Evolutionary conservation across 2,888 invertebrate species (phyloP), one percentile per base, ranked within the genome.

Genomic region (Penaeus monodon): DNA sequence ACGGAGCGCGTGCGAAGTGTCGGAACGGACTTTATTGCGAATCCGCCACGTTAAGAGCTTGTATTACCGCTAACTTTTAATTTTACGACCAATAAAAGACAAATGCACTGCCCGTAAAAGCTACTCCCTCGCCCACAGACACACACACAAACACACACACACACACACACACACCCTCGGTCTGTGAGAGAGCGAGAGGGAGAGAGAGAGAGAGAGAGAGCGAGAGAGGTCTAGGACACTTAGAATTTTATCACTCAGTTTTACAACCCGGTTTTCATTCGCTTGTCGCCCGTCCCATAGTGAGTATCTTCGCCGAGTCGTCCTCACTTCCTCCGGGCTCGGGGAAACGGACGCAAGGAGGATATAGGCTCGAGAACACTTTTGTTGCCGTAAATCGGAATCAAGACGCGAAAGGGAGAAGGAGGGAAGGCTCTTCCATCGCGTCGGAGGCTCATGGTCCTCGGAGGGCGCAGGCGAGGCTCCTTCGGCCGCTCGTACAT

Each of bases 81-180:
- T 88, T 88, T 88, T 88, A 88, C 81, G 88, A 88, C 88, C 88
- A 86, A 88, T 88, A 88, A 88, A 88, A 88, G 88, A 88, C 88
- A 88, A 88, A 88, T 86, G 85, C 86, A 83, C 82, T 83, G 88
- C 83, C 79, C 88, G 88, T 88, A 88, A 88, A 88, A 84, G 86
- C 86, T 83, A 79, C 85, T 85, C 76, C 74, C 65, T 64, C 86
- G 57, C 57, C 57, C 82, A 70, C 82, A 87, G 74, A 81, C 74
- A 76, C 85, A 81, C 73, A 81, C 81, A 85, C 85, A 79, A 70
- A 85, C 79, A 79, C 57, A 85, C 73, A 79, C 79, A 70, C 68
- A 78, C 76, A 66, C 24, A 24, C 77, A 77, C 77, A 77, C 44
- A 82, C 17, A 63, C 12, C 65, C 74, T 85, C 73, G 85, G 85